Evolutionary conservation across 1,140 invertebrate species (phyloP).

Genomic region (Aphis gossypii): DNA sequence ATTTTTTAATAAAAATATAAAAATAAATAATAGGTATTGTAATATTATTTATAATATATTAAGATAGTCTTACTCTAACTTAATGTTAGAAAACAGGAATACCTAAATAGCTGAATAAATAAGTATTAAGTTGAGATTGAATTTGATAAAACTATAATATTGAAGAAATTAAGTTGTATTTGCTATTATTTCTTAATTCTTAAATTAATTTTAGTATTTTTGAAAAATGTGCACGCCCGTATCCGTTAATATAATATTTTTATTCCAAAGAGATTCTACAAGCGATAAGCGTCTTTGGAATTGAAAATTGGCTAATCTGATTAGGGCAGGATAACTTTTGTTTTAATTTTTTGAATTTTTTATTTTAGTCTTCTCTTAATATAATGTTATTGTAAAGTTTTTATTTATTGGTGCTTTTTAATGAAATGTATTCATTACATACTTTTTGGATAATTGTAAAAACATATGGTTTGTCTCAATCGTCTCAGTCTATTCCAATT

Average conservation of each 20-base stretch:
- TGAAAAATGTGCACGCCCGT: no score
- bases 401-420: neutral
- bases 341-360: conserved; percentile 21
- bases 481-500: neutral
- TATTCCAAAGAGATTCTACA: neutral
- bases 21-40: no score
- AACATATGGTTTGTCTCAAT: neutral
- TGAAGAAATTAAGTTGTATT: no score
- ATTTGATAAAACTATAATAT: no score
- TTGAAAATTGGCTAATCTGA: conserved; percentile 11
- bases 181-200: no score
- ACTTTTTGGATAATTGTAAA: neutral
- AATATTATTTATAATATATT: no score
- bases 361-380: neutral
- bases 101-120: no score
- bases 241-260: neutral
- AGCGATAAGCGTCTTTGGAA: neutral
- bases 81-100: no score
- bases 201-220: no score
- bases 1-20: no score
- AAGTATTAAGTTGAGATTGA: no score
- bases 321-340: conserved; percentile 25
- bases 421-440: conserved; percentile 18
- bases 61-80: no score
- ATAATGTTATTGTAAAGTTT: neutral